Evolutionary conservation across 2,888 invertebrate genomes (phyloP).

Genomic region (Andrena fulva): DNA sequence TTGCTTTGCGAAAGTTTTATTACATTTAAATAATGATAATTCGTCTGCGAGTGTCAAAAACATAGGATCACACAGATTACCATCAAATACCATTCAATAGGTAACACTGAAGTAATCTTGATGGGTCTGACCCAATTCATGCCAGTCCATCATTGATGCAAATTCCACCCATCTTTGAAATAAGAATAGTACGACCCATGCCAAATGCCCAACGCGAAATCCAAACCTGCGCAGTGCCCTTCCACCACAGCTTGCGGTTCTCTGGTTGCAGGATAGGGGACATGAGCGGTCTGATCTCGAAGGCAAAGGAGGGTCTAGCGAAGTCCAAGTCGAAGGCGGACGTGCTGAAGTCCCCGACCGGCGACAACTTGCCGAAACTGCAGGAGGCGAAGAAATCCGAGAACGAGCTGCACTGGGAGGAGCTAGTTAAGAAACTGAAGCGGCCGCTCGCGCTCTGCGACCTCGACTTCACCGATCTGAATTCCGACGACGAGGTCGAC

Average conservation of each 20-base stretch:
- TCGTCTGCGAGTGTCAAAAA: too few species aligned
- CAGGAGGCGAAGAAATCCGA: constrained; percentile 94
- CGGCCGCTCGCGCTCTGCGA: constrained; percentile 95
- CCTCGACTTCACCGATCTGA: constrained; percentile 97
- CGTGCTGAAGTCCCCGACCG: constrained; percentile 90
- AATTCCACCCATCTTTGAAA: too few species aligned
- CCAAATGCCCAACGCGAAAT: not conserved
- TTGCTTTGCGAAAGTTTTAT: too few species aligned
- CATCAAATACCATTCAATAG: too few species aligned
- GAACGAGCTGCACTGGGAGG: constrained; percentile 98
- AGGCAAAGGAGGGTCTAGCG: constrained; percentile 96
- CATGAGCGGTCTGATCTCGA: constrained; percentile 95
- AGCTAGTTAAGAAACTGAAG: constrained; percentile 91
- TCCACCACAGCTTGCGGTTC: not conserved
- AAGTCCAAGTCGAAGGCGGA: constrained; percentile 94
- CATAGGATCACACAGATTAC: too few species aligned
- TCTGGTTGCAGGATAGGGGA: constrained; percentile 88
- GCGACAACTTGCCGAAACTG: constrained; percentile 88
- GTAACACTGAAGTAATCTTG: too few species aligned
- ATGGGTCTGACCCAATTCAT: too few species aligned
- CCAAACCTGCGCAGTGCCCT: not conserved
- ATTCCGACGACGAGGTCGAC: constrained; percentile 94
- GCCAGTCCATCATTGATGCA: too few species aligned
- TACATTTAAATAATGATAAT: too few species aligned
- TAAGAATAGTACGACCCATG: not conserved